Percentiles rank a stretch among this genome's conserved stretches.
phyloP scores from a whole-genome alignment of 2,797 vertebrate species.

The Myiotriccus ornatus region DNA sequence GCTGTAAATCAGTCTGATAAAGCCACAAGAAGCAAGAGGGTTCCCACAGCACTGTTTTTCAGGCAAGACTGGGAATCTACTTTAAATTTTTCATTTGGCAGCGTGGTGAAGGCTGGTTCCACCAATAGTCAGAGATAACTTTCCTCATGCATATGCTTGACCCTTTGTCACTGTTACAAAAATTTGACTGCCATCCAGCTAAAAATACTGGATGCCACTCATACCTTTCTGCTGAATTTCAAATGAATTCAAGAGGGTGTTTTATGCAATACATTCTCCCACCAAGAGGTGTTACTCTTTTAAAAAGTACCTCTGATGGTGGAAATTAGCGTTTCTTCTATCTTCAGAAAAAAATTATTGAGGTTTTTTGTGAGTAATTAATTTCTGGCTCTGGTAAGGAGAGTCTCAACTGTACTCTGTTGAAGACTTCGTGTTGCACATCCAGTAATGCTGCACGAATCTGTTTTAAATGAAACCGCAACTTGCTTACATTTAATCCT shows the following conservation, averaged over 20 bases:
- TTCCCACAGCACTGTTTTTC: not conserved
- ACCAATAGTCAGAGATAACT: not conserved
- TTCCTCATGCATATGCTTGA: not conserved
- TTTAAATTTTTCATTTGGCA: not conserved
- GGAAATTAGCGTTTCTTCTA: not conserved
- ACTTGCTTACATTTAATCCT: not conserved
- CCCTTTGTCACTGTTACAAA: slow-evolving; percentile 27
- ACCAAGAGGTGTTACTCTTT: not conserved
- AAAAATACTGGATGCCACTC: slow-evolving; percentile 53
- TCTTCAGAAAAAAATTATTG: not conserved
- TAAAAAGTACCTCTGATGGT: not conserved
- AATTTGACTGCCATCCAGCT: slow-evolving; percentile 27
- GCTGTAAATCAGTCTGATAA: slow-evolving; percentile 39
- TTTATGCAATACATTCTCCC: not conserved
- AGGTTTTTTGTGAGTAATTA: not conserved
- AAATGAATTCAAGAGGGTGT: not conserved
- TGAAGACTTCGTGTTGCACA: not conserved
- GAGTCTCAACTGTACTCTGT: not conserved
- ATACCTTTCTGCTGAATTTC: slow-evolving; percentile 37
- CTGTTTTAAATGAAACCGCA: not conserved
- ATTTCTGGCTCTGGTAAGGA: not conserved
- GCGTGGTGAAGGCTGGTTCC: not conserved
- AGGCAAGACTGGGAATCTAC: not conserved
- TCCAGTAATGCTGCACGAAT: not conserved
- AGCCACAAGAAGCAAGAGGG: not conserved